phyloP scores from a whole-genome alignment of 2,113 vertebrate genomes.

The Hippopotamus amphibius region DNA sequence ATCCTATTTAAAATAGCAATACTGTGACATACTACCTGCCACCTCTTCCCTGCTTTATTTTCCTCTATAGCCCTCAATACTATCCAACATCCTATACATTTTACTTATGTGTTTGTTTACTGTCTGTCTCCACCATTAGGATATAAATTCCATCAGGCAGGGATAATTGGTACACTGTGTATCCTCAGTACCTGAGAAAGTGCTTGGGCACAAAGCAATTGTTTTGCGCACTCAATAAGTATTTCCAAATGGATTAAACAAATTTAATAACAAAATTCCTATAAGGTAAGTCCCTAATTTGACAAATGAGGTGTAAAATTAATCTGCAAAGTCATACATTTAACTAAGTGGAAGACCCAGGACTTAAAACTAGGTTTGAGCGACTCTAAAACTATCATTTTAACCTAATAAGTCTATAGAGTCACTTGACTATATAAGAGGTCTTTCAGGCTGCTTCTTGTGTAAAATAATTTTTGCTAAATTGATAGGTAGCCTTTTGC shows the following conservation, averaged over 20 bases:
- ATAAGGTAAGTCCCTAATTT: neutral
- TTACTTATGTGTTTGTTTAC: neutral
- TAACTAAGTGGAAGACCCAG: neutral
- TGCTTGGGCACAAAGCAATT: neutral
- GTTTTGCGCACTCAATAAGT: neutral
- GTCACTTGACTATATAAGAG: neutral
- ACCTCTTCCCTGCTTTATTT: neutral
- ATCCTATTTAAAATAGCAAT: neutral
- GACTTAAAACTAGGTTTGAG: neutral
- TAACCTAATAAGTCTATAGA: neutral
- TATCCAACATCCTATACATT: neutral
- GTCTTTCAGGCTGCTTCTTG: neutral
- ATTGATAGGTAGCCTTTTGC: neutral
- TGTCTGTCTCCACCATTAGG: neutral
- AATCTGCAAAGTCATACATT: neutral
- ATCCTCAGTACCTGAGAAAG: neutral
- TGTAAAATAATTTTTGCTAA: slow-evolving; percentile 24
- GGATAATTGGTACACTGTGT: neutral
- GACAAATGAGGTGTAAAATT: neutral
- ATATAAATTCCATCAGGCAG: neutral
- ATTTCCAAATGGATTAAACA: slow-evolving; percentile 40
- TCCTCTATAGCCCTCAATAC: neutral
- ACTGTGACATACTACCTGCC: neutral
- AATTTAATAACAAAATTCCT: slow-evolving; percentile 32
- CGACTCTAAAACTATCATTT: neutral